Evolutionary conservation across 2,888 invertebrate genomes (phyloP).

Genomic region (Coleophora flavipennella): DNA sequence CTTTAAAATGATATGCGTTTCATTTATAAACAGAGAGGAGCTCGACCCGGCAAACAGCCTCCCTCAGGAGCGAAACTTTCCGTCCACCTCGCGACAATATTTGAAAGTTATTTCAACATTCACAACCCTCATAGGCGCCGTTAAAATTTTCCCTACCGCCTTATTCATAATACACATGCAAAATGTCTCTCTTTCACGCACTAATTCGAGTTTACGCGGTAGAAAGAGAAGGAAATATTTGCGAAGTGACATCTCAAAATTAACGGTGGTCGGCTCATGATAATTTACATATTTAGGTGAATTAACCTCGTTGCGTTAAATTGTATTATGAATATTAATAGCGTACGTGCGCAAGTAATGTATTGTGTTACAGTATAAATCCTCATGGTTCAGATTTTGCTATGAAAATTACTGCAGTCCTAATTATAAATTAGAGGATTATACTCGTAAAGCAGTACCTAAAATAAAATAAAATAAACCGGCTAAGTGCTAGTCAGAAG

Average conservation of each 20-base stretch:
- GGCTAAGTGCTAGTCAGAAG: too few species aligned
- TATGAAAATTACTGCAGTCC: conserved; percentile 19
- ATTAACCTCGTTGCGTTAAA: conserved; percentile 71
- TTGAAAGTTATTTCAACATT: conserved; percentile 73
- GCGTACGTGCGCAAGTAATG: conserved; percentile 38
- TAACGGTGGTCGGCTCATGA: conserved; percentile 73
- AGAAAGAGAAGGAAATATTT: conserved; percentile 49
- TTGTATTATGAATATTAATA: conserved; percentile 74
- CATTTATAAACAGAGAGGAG: conserved; percentile 66
- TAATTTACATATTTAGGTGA: conserved; percentile 75
- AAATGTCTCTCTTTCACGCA: conserved; percentile 32
- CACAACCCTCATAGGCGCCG: conserved; percentile 73
- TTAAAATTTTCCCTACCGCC: conserved; percentile 71
- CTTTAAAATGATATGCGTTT: conserved; percentile 64
- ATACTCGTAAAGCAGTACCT: too few species aligned
- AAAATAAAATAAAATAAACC: too few species aligned
- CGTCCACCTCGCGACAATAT: conserved; percentile 73
- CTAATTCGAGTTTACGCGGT: conserved; percentile 14
- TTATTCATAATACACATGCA: conserved; percentile 65
- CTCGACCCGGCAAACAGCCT: conserved; percentile 58
- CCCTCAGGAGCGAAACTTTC: conserved; percentile 67
- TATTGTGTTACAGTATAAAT: conserved; percentile 51
- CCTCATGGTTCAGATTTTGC: conserved; percentile 56
- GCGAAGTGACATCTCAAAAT: conserved; percentile 66
- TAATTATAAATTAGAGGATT: too few species aligned